Percentiles rank a stretch among this genome's conserved stretches.
These are phyloP conservation scores for Ancistrus triradiatus DNA, from an alignment of 2,113 vertebrate species.

Conservation along the genomic window DNA sequence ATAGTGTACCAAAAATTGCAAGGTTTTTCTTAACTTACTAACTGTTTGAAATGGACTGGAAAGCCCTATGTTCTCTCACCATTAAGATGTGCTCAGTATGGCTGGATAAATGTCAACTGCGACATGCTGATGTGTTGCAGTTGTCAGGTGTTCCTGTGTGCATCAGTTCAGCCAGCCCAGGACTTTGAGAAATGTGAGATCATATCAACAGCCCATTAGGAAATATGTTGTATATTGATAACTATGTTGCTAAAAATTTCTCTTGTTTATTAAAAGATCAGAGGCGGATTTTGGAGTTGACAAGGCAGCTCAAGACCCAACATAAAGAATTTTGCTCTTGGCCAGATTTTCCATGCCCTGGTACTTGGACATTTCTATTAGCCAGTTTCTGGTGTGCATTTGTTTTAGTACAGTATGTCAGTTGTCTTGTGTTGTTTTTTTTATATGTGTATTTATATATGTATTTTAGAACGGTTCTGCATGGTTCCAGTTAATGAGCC, in stretches of 20 bases:
- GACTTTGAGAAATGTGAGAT: slow-evolving; percentile 83
- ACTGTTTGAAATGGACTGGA: slow-evolving; percentile 90
- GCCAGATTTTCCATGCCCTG: slow-evolving; percentile 93
- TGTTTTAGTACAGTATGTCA: not conserved
- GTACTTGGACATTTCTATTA: slow-evolving; percentile 56
- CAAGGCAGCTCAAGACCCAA: slow-evolving; percentile 75
- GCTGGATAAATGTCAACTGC: slow-evolving; percentile 83
- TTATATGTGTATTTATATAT: not conserved
- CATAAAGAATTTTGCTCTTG: slow-evolving; percentile 96
- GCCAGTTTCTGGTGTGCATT: not conserved
- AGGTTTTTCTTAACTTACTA: slow-evolving; percentile 66
- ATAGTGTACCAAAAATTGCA: too few species aligned
- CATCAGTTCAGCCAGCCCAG: slow-evolving; percentile 74
- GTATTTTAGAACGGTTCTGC: slow-evolving; percentile 85
- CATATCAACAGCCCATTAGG: not conserved
- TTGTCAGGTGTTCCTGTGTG: slow-evolving; percentile 87
- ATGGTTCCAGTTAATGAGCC: slow-evolving; percentile 80
- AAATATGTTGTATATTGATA: too few species aligned
- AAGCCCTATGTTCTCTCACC: slow-evolving; percentile 82
- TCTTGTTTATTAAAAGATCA: slow-evolving; percentile 69
- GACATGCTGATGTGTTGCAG: slow-evolving; percentile 90
- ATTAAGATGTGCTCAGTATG: slow-evolving; percentile 82
- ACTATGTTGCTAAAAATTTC: not conserved
- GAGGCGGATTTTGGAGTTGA: slow-evolving; percentile 78
- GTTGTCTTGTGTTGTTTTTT: slow-evolving; percentile 12